Base-by-base conservation (phyloP, 1,140 invertebrate genomes). In the Aradophagus sp. region DNA sequence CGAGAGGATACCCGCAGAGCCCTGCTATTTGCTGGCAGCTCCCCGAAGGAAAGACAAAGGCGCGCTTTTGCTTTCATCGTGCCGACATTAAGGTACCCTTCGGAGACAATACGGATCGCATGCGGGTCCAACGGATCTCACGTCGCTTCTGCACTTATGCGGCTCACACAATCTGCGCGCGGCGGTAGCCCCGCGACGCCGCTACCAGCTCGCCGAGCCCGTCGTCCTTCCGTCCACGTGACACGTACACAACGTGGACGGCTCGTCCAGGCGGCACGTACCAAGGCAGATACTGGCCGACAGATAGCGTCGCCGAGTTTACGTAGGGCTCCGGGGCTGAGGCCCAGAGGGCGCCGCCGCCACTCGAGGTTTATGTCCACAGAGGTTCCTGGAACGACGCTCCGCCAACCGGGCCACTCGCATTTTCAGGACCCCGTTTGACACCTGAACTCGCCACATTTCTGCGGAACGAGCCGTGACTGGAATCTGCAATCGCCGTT, bases 61-160 rank as follows among this genome's bases (percentile, higher is more conserved):
- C 73, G 53, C 72, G 66, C 63, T 76, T 75, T 68, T 42, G 73
- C 79, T 81, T 81, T 82, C 75, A 81, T 80, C 80, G 44, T 78
- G 79, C 80, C 80, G 79, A 80, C 79, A 76, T 78, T 77, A 77
- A 78, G 76, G 77, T 77, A 76, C 74, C 55, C 66, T 52, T 63
- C 44, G 42, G 67, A 72, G 75, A 81, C 79, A 78, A 80, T 81
- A 76, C 79, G 75, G 76, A 78, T 76, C 77, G 68, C 74, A 82
- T 81, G 79, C 80, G 80, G 80, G 80, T 79, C 78, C 79, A 82
- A 80, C 77, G 77, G 77, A 80, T 81, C 80, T 78, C 77, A 78
- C 77, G 73, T 79, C 72, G 70, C 72, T 71, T 77, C 75, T 72
- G 65, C 73, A 68, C 73, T 77, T 76, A 68, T 76, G 55, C 69